Conservation (phyloP, 2,888 invertebrate genomes). For the Sphinx pinastri region DNA sequence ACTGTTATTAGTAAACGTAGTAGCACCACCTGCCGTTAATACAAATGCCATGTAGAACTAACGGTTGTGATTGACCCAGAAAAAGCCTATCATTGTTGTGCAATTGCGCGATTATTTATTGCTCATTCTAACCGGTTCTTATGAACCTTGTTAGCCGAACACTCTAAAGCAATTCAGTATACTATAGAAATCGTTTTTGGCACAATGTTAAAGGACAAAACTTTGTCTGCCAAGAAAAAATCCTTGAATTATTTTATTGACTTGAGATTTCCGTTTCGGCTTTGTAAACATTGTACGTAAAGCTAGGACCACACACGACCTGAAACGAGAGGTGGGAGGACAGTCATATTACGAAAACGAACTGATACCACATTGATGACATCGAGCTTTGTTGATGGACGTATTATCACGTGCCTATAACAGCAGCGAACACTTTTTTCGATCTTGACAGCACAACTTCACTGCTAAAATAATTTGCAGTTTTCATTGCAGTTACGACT, state of each 20-base stretch:
- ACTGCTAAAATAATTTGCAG: too few relatives aligned
- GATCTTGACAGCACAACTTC: too few relatives aligned
- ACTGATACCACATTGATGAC: background rate
- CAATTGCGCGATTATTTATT: background rate
- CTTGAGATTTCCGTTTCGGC: background rate
- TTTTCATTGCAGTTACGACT: background rate
- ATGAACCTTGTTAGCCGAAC: background rate
- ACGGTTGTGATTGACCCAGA: slow-evolving; percentile 5
- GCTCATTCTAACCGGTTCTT: background rate
- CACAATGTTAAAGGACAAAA: background rate
- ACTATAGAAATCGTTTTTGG: background rate
- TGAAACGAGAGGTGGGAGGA: too few relatives aligned
- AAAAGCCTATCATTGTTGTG: background rate
- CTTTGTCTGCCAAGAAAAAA: slow-evolving; percentile 1
- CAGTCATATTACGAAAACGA: too few relatives aligned
- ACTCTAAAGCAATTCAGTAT: background rate
- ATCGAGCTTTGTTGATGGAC: background rate
- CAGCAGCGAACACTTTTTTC: too few relatives aligned
- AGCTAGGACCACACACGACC: too few relatives aligned
- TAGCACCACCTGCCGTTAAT: background rate
- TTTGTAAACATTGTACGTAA: background rate
- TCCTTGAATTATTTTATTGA: background rate
- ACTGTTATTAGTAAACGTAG: too few relatives aligned
- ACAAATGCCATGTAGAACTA: background rate
- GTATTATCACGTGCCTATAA: too few relatives aligned